A percentile compares a stretch with the other conserved stretches of the same genome.
Evolutionary conservation across 2,797 vertebrate species (phyloP).

Genomic region (Menidia menidia): DNA sequence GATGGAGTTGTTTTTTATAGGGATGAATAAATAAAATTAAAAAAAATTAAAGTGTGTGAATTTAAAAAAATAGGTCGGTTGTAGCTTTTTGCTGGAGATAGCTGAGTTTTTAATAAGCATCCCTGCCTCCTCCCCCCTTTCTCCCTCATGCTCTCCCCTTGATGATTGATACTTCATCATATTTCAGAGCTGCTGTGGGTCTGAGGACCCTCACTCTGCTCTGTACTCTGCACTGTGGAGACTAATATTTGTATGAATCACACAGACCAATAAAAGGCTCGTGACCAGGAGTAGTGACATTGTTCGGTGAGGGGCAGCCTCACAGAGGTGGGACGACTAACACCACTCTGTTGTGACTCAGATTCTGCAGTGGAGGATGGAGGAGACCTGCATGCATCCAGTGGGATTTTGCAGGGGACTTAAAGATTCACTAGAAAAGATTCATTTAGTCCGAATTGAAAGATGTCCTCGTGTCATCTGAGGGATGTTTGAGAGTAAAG

Average conservation of each 20-base stretch:
- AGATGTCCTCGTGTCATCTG: background rate
- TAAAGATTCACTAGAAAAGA: conserved; percentile 15
- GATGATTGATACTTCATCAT: conserved; percentile 63
- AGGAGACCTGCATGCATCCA: background rate
- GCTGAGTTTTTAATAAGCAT: background rate
- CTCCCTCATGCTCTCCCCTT: conserved; percentile 17
- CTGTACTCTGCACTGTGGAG: conserved; percentile 15
- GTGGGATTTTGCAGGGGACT: conserved; percentile 4
- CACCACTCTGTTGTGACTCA: conserved; percentile 42
- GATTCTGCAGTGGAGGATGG: conserved; percentile 5
- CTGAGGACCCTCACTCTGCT: conserved; percentile 13
- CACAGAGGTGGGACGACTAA: conserved; percentile 23
- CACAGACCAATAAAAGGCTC: conserved; percentile 38
- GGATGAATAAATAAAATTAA: no score
- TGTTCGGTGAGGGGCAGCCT: conserved; percentile 10
- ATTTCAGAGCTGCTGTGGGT: conserved; percentile 16
- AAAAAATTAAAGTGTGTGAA: no score
- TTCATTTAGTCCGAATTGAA: background rate
- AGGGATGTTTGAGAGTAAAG: background rate
- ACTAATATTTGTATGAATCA: conserved; percentile 38
- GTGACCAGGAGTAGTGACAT: conserved; percentile 22
- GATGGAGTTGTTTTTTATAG: no score
- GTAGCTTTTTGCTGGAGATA: no score
- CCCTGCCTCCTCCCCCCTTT: background rate
- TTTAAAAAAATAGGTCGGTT: no score